phyloP scores from a whole-genome alignment of 2,797 vertebrate genomes.

The Oreochromis mossambicus region DNA sequence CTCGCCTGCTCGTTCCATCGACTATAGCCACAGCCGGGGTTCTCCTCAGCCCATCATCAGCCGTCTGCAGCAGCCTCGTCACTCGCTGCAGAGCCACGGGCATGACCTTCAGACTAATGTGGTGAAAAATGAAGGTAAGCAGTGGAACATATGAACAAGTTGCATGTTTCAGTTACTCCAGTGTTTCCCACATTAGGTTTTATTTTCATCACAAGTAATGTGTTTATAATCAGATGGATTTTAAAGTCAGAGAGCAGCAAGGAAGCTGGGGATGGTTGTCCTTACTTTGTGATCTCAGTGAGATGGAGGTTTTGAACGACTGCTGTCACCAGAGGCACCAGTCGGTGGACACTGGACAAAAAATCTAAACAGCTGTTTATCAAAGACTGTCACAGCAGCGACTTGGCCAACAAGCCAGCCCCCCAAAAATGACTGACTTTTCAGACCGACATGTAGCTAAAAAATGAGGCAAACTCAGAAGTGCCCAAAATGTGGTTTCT shows the following conservation, averaged over 20 bases:
- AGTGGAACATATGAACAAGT: not conserved
- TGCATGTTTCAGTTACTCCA: not conserved
- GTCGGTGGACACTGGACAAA: not conserved
- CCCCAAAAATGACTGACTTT: not conserved
- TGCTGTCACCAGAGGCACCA: not conserved
- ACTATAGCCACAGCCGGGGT: constrained; percentile 81
- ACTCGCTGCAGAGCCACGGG: constrained; percentile 90
- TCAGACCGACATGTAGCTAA: not conserved
- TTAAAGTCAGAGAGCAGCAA: not conserved
- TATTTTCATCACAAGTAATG: not conserved
- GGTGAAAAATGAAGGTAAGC: constrained; percentile 94
- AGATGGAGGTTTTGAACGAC: not conserved
- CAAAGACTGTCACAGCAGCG: not conserved
- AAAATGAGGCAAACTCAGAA: not conserved
- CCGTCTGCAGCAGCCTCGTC: constrained; percentile 94
- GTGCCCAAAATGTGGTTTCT: not conserved
- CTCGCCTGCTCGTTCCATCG: constrained; percentile 91
- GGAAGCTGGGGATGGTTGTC: not conserved
- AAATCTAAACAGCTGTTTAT: not conserved
- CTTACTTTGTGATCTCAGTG: not conserved
- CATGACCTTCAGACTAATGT: constrained; percentile 87
- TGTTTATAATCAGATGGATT: not conserved
- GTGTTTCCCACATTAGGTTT: not conserved
- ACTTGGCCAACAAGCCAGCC: not conserved
- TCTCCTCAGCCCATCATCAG: constrained; percentile 95